Evolutionary conservation across 2,888 invertebrate species (phyloP).

Genomic region (Pandemis cinnamomeana): DNA sequence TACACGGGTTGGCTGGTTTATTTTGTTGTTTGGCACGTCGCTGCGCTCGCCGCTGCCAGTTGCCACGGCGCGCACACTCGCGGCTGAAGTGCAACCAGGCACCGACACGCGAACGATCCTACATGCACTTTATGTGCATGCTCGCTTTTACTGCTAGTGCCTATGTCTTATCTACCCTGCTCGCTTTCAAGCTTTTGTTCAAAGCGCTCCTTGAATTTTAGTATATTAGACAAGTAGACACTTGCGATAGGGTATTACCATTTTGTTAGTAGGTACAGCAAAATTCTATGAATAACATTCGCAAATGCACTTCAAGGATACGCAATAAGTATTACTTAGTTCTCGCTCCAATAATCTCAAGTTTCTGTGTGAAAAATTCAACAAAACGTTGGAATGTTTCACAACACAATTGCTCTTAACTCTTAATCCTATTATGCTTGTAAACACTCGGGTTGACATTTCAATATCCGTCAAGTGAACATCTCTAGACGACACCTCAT

Average conservation of each 20-base stretch:
- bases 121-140: conserved; percentile 42
- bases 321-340: conserved; percentile 8
- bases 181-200: background rate
- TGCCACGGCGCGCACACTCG: conserved; percentile 44
- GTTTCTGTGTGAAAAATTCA: conserved; percentile 45
- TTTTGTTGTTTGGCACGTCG: conserved; percentile 77
- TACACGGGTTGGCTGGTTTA: conserved; percentile 75
- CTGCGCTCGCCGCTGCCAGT: conserved; percentile 52
- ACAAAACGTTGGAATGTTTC: conserved; percentile 60
- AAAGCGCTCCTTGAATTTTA: background rate
- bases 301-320: background rate
- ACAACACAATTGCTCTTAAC: conserved; percentile 65
- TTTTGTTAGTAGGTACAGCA: background rate
- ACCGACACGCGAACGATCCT: conserved; percentile 38
- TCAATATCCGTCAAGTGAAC: conserved; percentile 76
- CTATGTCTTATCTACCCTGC: conserved; percentile 15
- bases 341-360: conserved; percentile 23
- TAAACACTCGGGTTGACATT: conserved; percentile 73
- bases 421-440: conserved; percentile 78
- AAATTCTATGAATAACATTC: background rate
- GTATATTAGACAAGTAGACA: background rate
- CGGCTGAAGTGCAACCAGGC: conserved; percentile 24
- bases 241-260: background rate
- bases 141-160: conserved; percentile 16
- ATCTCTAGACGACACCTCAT: conserved; percentile 61